These are phyloP conservation scores for Brenthis hecate DNA, from an alignment of 2,888 invertebrate genomes.

Conservation along the genomic window DNA sequence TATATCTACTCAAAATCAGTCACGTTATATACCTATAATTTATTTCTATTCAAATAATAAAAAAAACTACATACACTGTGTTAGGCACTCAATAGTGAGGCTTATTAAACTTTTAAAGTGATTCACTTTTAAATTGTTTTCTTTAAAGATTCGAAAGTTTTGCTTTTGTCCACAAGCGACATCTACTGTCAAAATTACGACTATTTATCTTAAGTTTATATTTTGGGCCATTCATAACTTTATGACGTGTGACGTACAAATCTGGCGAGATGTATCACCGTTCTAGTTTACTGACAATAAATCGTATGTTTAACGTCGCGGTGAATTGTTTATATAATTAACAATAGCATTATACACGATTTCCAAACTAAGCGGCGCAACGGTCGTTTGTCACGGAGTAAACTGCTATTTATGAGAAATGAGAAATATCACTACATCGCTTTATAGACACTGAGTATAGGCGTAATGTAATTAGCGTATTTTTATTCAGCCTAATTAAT, in stretches of 20 bases:
- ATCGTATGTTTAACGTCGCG: conserved; percentile 78
- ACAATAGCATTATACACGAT: conserved; percentile 80
- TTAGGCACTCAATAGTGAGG: conserved; percentile 15
- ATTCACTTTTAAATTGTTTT: background rate
- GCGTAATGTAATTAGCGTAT: conserved; percentile 3
- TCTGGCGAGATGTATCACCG: conserved; percentile 69
- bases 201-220: conserved; percentile 65
- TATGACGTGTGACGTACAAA: conserved; percentile 59
- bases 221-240: conserved; percentile 60
- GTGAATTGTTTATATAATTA: conserved; percentile 75
- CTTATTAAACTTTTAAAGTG: background rate
- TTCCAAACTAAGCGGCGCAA: conserved; percentile 74
- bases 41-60: too few species aligned
- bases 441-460: conserved; percentile 1
- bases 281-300: conserved; percentile 77
- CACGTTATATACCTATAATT: too few species aligned
- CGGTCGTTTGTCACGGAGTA: conserved; percentile 76
- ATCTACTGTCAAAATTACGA: conserved; percentile 48
- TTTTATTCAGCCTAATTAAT: background rate
- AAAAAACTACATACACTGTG: too few species aligned
- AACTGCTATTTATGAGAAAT: conserved; percentile 79
- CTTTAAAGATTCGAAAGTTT: conserved; percentile 26
- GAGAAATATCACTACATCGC: conserved; percentile 67
- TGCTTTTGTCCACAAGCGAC: conserved; percentile 35
- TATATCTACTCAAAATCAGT: too few species aligned